Evolutionary conservation across 1,140 invertebrate genomes (phyloP), one percentile per base, ranked within the genome.

Genomic region (Tetramorium parvispinum): DNA sequence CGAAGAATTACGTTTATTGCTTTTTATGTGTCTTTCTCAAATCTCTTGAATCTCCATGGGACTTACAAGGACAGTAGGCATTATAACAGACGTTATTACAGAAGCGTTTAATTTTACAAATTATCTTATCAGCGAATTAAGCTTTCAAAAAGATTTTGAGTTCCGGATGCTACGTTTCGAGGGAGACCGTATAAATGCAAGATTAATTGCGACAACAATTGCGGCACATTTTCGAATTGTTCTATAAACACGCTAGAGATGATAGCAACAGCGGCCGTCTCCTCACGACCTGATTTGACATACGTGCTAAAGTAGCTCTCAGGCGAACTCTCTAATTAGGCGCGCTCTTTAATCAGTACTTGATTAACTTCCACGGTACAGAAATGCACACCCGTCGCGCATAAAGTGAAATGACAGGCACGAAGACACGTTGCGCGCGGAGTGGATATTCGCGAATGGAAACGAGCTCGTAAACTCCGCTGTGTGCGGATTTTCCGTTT

Each of bases 291-390:
- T 37, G 73, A 55, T 88, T 88, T 57, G 65, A 70, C 87, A 75
- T 76, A 86, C 73, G 77, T 85, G 87, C 87, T 79, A 61, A 79
- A 87, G 85, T 66, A 75, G 63, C 55, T 57, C 75, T 82, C 73
- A 63, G 53, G 11, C 55, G 32, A 81, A 65, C 55, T 88, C 71
- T 65, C 76, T 88, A 88, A 90, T 89, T 87, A 89, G 66, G 16
- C 46, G 59, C 59, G 32, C 78, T 89, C 86, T 90, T 89, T 89
- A 89, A 71, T 82, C 85, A 77, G 55, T 87, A 71, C 76, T 85
- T 89, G 88, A 90, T 90, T 89, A 87, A 87, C 66, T 65, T 66
- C 16, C 18, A 57, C 53, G 24, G 43, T n/a, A 37, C 21, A 49
- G 53, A 81, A 68, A 68, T 70, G 63, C 78, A 40, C 37, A 53